Base-by-base conservation (phyloP, 2,888 invertebrate genomes). In the Choristoneura rosaceana region DNA sequence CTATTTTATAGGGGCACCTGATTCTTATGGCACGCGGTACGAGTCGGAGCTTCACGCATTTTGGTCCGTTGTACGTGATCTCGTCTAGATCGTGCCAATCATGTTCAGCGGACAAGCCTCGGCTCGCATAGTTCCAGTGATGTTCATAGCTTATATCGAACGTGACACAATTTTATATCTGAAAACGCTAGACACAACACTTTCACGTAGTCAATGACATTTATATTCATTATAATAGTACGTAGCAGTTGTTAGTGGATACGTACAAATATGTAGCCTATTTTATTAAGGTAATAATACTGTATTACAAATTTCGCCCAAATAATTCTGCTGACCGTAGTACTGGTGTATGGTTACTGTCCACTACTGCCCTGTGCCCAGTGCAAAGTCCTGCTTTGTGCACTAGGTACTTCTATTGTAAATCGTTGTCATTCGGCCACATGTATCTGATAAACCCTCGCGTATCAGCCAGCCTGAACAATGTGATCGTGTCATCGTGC, bases 141-240 rank as follows among this genome's bases (percentile, higher is more conserved):
- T 74, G 70, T 64, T 74, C 74, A 68, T 62, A 67, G 67, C 74
- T 74, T 74, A 74, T 74, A 70, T 69, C 67, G 70, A 62, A 74
- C 74, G 74, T 74, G 74, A 74, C 74, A 74, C 67, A 63, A 70
- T 74, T 74, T 64, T 60, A 74, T 70, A 74, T 70, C 38, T 70
- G 69, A 73, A 64, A 64, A 60, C 62, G 55, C 50, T 68, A 63
- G 15, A 55, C 58, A 45, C 63, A 52, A 71, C 63, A 68, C 68
- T 68, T 73, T 73, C 68, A 15, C 52, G 43, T 43, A 52, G 33
- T 15, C 58, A 50, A 50, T 68, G 43, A 68, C 68, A 68, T 71
- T 63, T 59, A 58, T 71, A 55, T 66, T 63, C 68, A 38, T 67
- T 38, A 33, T 63, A 63, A 71, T 50, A 55, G 12, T 12, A 33